These are phyloP conservation scores for Tetrapedia diversipes DNA, from an alignment of 2,888 invertebrate species.

Conservation along the genomic window DNA sequence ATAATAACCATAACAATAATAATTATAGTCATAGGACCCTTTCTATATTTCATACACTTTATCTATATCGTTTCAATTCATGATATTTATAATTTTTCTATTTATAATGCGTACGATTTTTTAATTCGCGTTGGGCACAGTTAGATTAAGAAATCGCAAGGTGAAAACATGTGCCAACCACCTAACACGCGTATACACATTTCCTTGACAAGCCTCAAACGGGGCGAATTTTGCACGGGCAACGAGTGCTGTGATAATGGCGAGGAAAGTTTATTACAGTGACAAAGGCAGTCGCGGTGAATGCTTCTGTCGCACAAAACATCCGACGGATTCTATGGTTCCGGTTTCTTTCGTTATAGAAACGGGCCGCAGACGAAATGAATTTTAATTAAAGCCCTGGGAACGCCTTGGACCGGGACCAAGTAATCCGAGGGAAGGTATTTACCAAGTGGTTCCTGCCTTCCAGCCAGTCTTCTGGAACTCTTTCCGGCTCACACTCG, in stretches of 20 bases:
- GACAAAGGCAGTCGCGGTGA: background rate
- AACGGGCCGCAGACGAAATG: background rate
- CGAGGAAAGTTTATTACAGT: background rate
- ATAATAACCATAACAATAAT: too few species aligned
- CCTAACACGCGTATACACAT: too few species aligned
- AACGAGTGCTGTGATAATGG: background rate
- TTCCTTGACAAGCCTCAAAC: too few species aligned
- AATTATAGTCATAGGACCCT: too few species aligned
- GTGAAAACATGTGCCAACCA: too few species aligned
- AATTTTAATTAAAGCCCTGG: constrained; percentile 48
- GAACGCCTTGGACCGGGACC: constrained; percentile 4
- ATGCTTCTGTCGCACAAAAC: constrained; percentile 10
- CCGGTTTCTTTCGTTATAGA: background rate
- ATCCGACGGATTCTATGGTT: background rate
- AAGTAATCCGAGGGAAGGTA: background rate
- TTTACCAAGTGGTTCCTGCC: background rate
- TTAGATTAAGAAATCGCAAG: too few species aligned
- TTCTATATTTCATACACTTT: too few species aligned
- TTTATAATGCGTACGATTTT: too few species aligned
- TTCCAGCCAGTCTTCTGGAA: background rate
- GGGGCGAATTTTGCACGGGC: too few species aligned
- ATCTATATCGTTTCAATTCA: too few species aligned
- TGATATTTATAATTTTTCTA: too few species aligned
- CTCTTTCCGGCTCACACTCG: background rate
- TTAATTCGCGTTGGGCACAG: too few species aligned